phyloP scores from a whole-genome alignment of 64 coral and sea anemone species.

The Hydrozoanthus tunicans region DNA sequence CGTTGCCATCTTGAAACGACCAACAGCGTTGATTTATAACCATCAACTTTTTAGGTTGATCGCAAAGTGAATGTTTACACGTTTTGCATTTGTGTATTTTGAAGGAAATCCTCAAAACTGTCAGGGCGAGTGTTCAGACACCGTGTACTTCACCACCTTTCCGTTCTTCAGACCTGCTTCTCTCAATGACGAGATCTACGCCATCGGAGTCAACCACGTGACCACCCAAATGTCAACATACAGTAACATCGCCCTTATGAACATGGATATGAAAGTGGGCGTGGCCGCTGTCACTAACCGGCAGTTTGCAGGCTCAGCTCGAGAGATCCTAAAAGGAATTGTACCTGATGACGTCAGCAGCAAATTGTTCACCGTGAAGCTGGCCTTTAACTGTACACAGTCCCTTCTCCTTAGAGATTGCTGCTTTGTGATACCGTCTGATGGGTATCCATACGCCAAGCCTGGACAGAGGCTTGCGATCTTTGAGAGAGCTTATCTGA shows the following conservation, averaged over 20 bases:
- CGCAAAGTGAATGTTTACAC: too few species aligned
- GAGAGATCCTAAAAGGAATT: background rate
- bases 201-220: background rate
- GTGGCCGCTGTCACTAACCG: constrained; percentile 9
- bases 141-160: background rate
- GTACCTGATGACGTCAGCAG: background rate
- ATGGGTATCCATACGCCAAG: background rate
- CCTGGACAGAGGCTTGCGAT: background rate
- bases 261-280: background rate
- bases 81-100: too few species aligned
- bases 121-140: background rate
- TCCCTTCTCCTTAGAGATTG: background rate
- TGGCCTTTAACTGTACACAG: background rate
- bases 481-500: constrained; percentile 7
- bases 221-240: background rate
- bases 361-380: constrained; percentile 1
- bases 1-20: too few species aligned
- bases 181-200: background rate
- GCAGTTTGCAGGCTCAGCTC: constrained; percentile 11
- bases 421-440: constrained; percentile 11
- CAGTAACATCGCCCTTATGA: constrained; percentile 21
- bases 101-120: background rate
- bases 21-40: too few species aligned
- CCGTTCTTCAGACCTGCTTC: background rate
- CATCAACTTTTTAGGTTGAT: too few species aligned